These are phyloP conservation scores for Propithecus deckenii DNA, from an alignment of 2,797 vertebrate species.

Conservation along the genomic window DNA sequence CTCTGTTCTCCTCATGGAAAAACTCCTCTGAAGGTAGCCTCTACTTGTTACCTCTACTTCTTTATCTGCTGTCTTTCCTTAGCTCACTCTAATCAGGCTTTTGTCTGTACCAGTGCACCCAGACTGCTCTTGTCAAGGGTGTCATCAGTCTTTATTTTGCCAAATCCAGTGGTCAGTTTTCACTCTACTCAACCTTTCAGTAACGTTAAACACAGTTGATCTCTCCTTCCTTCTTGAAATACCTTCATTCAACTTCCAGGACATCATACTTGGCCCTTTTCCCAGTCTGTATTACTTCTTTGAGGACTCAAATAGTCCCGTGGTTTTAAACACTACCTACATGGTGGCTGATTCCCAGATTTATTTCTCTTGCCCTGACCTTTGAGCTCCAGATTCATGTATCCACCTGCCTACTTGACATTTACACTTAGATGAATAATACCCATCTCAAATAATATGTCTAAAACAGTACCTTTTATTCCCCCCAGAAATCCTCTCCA, in stretches of 20 bases:
- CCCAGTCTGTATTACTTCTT: neutral
- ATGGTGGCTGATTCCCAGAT: neutral
- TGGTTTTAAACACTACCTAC: neutral
- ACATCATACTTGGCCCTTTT: neutral
- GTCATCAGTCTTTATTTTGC: neutral
- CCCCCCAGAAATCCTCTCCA: neutral
- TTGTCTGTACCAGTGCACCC: neutral
- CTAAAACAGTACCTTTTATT: neutral
- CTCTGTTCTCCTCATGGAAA: neutral
- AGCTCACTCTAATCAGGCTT: neutral
- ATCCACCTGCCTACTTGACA: neutral
- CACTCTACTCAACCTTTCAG: neutral
- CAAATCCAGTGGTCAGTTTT: neutral
- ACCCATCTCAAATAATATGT: conserved; percentile 12
- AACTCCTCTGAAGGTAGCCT: neutral
- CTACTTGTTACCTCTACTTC: neutral
- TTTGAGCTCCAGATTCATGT: conserved; percentile 20
- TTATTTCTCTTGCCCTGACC: conserved; percentile 23
- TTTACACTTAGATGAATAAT: conserved; percentile 24
- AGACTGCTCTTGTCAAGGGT: neutral
- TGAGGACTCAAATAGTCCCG: neutral
- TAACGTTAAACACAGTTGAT: neutral
- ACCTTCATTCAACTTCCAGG: neutral
- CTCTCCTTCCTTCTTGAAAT: neutral
- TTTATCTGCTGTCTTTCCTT: neutral